These are phyloP conservation scores for Pachliopta kotzebuea DNA, from an alignment of 2,888 invertebrate genomes.

Conservation along the genomic window DNA sequence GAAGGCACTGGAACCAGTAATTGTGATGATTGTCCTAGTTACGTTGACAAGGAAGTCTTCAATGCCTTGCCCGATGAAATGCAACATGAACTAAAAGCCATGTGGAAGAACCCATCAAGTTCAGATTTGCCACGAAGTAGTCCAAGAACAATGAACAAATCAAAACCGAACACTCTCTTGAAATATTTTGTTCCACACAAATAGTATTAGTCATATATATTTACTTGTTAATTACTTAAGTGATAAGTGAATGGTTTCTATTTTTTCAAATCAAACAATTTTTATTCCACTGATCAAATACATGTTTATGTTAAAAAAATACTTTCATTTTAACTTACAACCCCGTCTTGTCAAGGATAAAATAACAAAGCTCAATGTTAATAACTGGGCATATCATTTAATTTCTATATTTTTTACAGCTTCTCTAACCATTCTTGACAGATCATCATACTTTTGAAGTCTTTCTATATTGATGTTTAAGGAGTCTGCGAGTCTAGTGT, in stretches of 20 bases:
- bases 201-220: slow-evolving; percentile 77
- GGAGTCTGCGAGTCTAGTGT: slow-evolving; percentile 82
- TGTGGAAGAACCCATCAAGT: slow-evolving; percentile 80
- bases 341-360: slow-evolving; percentile 11
- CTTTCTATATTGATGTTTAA: slow-evolving; percentile 76
- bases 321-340: slow-evolving; percentile 32
- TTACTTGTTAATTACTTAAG: slow-evolving; percentile 76
- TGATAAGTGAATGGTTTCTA: slow-evolving; percentile 80
- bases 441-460: slow-evolving; percentile 81
- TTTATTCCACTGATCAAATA: slow-evolving; percentile 79
- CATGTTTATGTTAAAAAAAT: slow-evolving; percentile 75
- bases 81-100: slow-evolving; percentile 86
- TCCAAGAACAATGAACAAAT: slow-evolving; percentile 75
- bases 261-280: slow-evolving; percentile 80
- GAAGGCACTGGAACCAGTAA: slow-evolving; percentile 60
- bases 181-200: slow-evolving; percentile 86
- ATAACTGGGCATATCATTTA: slow-evolving; percentile 74
- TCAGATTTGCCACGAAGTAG: slow-evolving; percentile 65
- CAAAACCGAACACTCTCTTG: slow-evolving; percentile 82
- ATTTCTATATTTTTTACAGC: slow-evolving; percentile 80
- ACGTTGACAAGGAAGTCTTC: slow-evolving; percentile 85
- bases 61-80: slow-evolving; percentile 85
- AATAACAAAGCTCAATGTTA: slow-evolving; percentile 45
- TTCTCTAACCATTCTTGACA: slow-evolving; percentile 82
- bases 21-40: slow-evolving; percentile 82